phyloP scores from a whole-genome alignment of 2,113 vertebrate species.

The Brienomyrus longianalis region DNA sequence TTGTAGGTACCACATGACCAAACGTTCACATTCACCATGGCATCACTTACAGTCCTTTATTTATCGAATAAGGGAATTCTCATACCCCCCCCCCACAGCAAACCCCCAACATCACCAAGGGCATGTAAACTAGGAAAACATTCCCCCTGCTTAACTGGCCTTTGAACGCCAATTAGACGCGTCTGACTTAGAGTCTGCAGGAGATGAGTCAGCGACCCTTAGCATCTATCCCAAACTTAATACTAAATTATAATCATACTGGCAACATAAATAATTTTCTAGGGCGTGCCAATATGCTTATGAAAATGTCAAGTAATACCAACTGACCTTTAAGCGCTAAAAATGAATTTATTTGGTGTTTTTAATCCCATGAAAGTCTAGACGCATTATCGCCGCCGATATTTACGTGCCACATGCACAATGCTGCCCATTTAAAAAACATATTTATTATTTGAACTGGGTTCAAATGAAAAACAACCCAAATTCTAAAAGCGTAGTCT shows the following conservation, averaged over 20 bases:
- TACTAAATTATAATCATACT: neutral
- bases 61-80: neutral
- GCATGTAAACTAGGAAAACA: neutral
- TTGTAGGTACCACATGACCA: neutral
- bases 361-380: conserved; percentile 21
- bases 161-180: neutral
- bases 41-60: neutral
- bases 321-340: conserved; percentile 1
- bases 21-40: neutral
- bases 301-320: conserved; percentile 2
- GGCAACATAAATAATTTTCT: conserved; percentile 25
- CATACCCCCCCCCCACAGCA: neutral
- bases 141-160: neutral
- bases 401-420: neutral
- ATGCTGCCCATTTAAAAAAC: conserved; percentile 14
- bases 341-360: conserved; percentile 1
- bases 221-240: neutral
- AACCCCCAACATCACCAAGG: neutral
- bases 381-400: conserved; percentile 17
- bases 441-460: conserved; percentile 18
- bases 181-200: neutral
- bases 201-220: neutral
- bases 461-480: conserved; percentile 36
- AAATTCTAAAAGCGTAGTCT: conserved; percentile 31
- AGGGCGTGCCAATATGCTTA: conserved; percentile 1